Percentiles rank a stretch among this genome's conserved stretches.
phyloP scores from a whole-genome alignment of 2,113 vertebrate genomes.

The Lynx canadensis region DNA sequence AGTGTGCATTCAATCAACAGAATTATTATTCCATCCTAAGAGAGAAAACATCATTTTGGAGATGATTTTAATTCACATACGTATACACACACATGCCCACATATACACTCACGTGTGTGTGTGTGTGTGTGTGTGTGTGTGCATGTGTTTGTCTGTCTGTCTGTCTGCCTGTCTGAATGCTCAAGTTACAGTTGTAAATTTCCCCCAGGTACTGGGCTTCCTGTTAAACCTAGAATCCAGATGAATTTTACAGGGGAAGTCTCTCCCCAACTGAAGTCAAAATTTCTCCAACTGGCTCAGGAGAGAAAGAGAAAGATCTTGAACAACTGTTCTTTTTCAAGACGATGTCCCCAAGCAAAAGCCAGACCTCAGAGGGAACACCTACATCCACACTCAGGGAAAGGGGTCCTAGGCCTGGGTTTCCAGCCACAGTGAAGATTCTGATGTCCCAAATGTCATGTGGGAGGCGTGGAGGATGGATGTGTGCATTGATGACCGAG shows the following conservation, averaged over 20 bases:
- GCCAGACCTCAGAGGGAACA: not conserved
- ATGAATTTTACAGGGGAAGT: not conserved
- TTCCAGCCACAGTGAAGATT: not conserved
- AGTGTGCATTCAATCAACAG: not conserved
- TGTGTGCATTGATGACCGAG: not conserved
- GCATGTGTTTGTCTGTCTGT: not conserved
- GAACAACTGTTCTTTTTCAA: not conserved
- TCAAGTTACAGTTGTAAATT: not conserved
- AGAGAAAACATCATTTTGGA: not conserved
- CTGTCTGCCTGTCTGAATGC: not conserved
- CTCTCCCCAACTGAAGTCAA: not conserved
- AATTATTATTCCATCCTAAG: constrained; percentile 9
- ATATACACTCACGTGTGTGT: not conserved
- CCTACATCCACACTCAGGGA: not conserved
- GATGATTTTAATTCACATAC: not conserved
- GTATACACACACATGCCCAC: not conserved
- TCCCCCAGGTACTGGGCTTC: not conserved
- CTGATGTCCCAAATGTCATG: not conserved
- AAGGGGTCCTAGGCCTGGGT: not conserved
- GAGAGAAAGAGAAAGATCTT: constrained; percentile 4
- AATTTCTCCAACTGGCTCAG: not conserved
- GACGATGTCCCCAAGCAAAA: not conserved
- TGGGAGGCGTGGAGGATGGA: not conserved
- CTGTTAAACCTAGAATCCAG: not conserved
- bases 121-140: not conserved